Percentiles rank a stretch among this genome's conserved stretches.
phyloP scores from a whole-genome alignment of 2,888 invertebrate species.

The Macrophya alboannulata region DNA sequence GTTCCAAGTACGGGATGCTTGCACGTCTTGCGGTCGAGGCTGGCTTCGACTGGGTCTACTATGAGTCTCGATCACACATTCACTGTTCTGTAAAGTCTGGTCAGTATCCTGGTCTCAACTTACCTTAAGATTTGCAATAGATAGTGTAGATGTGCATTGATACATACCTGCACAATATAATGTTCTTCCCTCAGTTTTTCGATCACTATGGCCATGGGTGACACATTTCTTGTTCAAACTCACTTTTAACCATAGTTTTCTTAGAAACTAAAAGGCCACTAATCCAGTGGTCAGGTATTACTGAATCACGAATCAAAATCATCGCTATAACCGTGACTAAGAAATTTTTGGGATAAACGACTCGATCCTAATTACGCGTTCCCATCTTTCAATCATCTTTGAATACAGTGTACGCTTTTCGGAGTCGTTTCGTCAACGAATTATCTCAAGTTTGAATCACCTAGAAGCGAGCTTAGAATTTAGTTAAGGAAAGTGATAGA shows the following conservation, averaged over 20 bases:
- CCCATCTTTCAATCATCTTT: not conserved
- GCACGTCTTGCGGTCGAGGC: constrained; percentile 97
- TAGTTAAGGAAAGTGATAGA: not conserved
- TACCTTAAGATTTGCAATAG: constrained; percentile 14
- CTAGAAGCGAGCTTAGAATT: not conserved
- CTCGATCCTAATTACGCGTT: not conserved
- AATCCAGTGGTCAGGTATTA: not conserved
- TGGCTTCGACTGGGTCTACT: constrained; percentile 99
- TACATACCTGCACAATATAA: not conserved
- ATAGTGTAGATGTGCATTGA: not conserved
- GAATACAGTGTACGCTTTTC: not conserved
- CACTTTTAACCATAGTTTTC: not conserved
- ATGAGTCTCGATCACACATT: constrained; percentile 96
- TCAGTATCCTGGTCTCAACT: constrained; percentile 80
- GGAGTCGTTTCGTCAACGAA: not conserved
- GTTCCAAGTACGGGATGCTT: constrained; percentile 97
- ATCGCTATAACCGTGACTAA: not conserved
- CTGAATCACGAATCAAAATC: constrained; percentile 1
- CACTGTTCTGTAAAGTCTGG: constrained; percentile 99
- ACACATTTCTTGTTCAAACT: not conserved
- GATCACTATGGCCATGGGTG: not conserved
- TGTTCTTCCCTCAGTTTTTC: not conserved
- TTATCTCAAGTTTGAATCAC: not conserved
- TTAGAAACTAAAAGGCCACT: constrained; percentile 3
- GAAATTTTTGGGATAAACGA: not conserved